Percentiles rank a stretch among this genome's conserved stretches.
Conservation (phyloP, 2,113 vertebrate genomes). For the Cyprinodon variegatus region DNA sequence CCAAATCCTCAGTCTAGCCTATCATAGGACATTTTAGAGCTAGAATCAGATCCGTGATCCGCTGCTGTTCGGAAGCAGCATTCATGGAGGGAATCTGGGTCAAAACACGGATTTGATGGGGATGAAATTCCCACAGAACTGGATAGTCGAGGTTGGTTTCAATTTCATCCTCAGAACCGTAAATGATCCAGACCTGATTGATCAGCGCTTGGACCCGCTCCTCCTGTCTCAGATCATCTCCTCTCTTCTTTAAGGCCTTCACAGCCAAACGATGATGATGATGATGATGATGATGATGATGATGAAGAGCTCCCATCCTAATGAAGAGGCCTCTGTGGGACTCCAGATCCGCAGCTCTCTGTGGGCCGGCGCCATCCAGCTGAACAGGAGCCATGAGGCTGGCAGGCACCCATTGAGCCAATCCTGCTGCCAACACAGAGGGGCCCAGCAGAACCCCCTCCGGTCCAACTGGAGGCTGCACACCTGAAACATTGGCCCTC, state of each 20-base stretch:
- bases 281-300: neutral
- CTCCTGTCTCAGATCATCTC: neutral
- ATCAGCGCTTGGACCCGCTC: neutral
- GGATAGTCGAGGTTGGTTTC: neutral
- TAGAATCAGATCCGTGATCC: too few relatives aligned
- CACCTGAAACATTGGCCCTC: conserved; percentile 49
- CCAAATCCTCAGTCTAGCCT: neutral
- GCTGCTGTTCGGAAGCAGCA: too few relatives aligned
- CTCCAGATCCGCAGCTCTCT: conserved; percentile 10
- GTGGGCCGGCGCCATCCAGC: conserved; percentile 36
- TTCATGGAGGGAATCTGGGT: neutral
- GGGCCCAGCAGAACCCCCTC: conserved; percentile 32
- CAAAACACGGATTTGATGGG: neutral
- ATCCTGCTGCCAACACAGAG: conserved; percentile 60
- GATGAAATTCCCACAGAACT: neutral
- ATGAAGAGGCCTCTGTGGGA: neutral
- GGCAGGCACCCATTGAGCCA: conserved; percentile 50
- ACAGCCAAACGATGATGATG: neutral
- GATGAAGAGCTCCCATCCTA: neutral
- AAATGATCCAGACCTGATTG: neutral
- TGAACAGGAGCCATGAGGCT: conserved; percentile 45
- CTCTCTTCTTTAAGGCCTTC: neutral
- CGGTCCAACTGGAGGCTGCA: conserved; percentile 2
- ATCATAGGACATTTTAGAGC: neutral
- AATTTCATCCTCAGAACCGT: neutral